A percentile compares a stretch with the other conserved stretches of the same genome.
Conservation (phyloP, 2,888 invertebrate genomes). For the Conus canariensis region DNA sequence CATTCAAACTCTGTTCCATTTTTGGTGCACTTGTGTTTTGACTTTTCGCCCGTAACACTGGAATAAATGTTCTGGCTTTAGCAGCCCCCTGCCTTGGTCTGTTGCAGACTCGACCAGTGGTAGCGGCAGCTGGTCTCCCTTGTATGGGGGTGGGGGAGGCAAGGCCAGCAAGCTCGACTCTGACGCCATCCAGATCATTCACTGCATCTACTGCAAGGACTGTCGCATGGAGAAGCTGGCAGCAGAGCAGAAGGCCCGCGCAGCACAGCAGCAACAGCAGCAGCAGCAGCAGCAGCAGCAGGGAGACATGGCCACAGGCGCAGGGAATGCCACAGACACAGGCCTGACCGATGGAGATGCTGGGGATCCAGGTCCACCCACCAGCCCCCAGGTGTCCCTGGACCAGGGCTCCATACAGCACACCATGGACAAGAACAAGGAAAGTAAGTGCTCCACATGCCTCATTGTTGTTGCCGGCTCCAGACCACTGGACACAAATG, state of each 20-base stretch:
- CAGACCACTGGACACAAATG: too few relatives aligned
- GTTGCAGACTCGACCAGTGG: constrained; percentile 68
- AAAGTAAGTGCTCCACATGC: constrained; percentile 86
- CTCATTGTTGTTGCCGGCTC: background rate
- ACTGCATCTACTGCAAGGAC: constrained; percentile 75
- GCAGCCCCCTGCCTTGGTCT: too few relatives aligned
- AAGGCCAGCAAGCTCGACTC: constrained; percentile 62
- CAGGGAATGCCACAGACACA: background rate
- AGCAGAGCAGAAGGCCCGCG: constrained; percentile 57
- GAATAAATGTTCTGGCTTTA: too few relatives aligned
- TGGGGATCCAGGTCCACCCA: constrained; percentile 52
- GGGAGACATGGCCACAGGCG: background rate
- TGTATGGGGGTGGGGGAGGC: constrained; percentile 64
- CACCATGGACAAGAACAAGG: constrained; percentile 97
- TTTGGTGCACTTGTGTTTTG: too few relatives aligned
- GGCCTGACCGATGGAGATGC: constrained; percentile 16
- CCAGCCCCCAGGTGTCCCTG: constrained; percentile 90
- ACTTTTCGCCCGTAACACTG: too few relatives aligned
- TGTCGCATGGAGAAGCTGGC: constrained; percentile 73
- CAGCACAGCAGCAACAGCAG: constrained; percentile 41
- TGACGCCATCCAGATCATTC: constrained; percentile 72
- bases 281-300: background rate
- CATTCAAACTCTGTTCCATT: too few relatives aligned
- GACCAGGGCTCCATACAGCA: constrained; percentile 96
- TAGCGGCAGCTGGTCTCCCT: constrained; percentile 66